Base-by-base conservation (phyloP, 2,888 invertebrate species). In the Limnephilus lunatus region DNA sequence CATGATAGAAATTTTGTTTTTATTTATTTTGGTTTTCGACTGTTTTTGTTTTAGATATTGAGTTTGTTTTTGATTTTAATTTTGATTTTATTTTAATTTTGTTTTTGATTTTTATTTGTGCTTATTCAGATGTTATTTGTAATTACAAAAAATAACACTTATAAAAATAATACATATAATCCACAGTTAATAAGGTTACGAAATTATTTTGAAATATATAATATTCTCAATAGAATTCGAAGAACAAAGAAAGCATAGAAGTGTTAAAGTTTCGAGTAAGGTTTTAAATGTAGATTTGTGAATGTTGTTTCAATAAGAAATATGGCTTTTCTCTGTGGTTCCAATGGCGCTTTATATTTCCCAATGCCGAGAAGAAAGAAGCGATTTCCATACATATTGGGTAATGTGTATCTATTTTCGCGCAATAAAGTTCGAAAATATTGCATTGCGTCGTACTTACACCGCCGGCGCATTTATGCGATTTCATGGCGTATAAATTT, bases 391-490 rank as follows among this genome's bases (percentile, higher is more conserved):
- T 86, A 91, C 81, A 91, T 90, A 92, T 91, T 88, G 91, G 92
- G 92, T 91, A 92, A 91, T 92, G 91, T 91, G 92, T 90, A 83
- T 92, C 92, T 91, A 90, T 92, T 92, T 92, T 92, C 88, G 53
- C 81, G 91, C 91, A 91, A 92, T 92, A 92, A 92, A 92, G 48
- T 91, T 90, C 82, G 82, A 68, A 92, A 87, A 89, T 92, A 92
- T 91, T 90, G 89, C 91, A 87, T 85, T 39, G 25, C 85, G 85
- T 39, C n/a, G 39, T 44, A 89, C 89, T 89, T 44, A 39, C 35
- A 39, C 85, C 15, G 44, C 44, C 39, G n/a, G 35, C 30, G 39
- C 25, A 85, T 85, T 35, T 85, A 25, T 19, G 32, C 83, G 12
- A 44, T 39, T 85, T 85, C n/a, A 44, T 44, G 85, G 39, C 39